Base-by-base conservation (phyloP, 2,113 vertebrate species). In the Haliaeetus leucogaster region DNA sequence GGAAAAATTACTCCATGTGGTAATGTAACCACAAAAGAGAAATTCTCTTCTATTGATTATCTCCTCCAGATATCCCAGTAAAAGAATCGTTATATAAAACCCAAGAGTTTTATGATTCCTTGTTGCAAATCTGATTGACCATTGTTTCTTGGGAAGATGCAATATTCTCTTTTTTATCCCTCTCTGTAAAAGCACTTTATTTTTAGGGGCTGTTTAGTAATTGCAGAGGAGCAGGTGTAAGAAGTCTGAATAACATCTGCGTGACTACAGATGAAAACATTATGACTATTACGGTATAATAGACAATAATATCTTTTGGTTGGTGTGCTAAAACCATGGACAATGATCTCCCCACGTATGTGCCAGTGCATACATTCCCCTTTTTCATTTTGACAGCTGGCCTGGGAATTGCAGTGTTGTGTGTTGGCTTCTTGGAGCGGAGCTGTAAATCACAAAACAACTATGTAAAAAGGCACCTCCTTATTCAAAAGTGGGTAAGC, bases 1-100 rank as follows among this genome's bases (percentile, higher is more conserved):
- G 82, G n/a, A 96, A 94, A 95, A 95, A 96, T 96, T 50, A 66
- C 70, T 92, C 93, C 88, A 53, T 80, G 74, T 92, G 95, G 74
- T 96, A 96, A 97, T 73, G 89, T 38, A 96, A 97, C 95, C 94
- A 95, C 76, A 76, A 94, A 96, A 62, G 70, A 95, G 87, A 91
- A 96, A 89, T 72, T 86, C 82, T 53, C 81, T 92, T 94, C 93
- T 87, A 43, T 90, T 84, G 90, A 95, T 97, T 89, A 91, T 93
- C 53, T 90, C 86, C 91, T 53, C 89, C 65, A 93, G 96, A 91
- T 91, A 94, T 58, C 50, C 53, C 67, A 55, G 66, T 29, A 19
- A 66, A 82, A 96, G 88, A 95, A 78, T 82, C 48, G 78, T 95
- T 71, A 7, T 16, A 74, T 80, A 71, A 88, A 72, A 73, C 32